Conservation (phyloP, 2,113 vertebrate genomes). For the Zosterops pallidus region DNA sequence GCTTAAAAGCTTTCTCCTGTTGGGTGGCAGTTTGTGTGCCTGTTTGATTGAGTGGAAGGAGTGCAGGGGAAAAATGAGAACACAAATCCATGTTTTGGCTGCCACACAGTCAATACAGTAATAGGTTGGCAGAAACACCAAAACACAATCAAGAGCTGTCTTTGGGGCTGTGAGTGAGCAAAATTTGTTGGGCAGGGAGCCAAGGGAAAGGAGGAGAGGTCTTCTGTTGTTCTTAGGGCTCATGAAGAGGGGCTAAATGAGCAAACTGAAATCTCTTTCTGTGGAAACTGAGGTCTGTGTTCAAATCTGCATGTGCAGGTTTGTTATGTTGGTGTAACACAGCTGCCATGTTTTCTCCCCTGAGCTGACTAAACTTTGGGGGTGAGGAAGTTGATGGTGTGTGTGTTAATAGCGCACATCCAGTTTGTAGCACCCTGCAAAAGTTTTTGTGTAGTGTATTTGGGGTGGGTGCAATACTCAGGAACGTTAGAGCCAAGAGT, state of each 20-base stretch:
- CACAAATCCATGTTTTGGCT: slow-evolving; percentile 90
- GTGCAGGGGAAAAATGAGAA: slow-evolving; percentile 82
- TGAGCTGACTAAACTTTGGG: not conserved
- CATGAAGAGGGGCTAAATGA: not conserved
- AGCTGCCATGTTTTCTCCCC: not conserved
- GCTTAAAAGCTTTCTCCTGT: slow-evolving; percentile 77
- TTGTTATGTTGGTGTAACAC: not conserved
- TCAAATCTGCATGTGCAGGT: not conserved
- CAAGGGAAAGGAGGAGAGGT: slow-evolving; percentile 25
- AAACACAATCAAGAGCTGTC: slow-evolving; percentile 90
- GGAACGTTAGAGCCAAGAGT: not conserved
- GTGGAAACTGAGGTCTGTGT: not conserved
- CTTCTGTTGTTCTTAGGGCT: not conserved
- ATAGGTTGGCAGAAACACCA: slow-evolving; percentile 88
- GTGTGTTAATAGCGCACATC: not conserved
- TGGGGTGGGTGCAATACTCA: not conserved
- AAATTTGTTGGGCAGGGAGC: slow-evolving; percentile 47
- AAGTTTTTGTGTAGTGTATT: fast-evolving
- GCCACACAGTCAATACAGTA: slow-evolving; percentile 83
- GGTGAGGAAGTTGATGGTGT: not conserved
- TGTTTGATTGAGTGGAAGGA: slow-evolving; percentile 81
- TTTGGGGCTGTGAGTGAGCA: slow-evolving; percentile 74
- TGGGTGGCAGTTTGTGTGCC: slow-evolving; percentile 61
- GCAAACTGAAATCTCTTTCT: not conserved
- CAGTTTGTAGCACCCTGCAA: not conserved